A percentile compares a stretch with the other conserved stretches of the same genome.
phyloP scores from a whole-genome alignment of 2,888 invertebrate species.

The Lepidonotus clava region DNA sequence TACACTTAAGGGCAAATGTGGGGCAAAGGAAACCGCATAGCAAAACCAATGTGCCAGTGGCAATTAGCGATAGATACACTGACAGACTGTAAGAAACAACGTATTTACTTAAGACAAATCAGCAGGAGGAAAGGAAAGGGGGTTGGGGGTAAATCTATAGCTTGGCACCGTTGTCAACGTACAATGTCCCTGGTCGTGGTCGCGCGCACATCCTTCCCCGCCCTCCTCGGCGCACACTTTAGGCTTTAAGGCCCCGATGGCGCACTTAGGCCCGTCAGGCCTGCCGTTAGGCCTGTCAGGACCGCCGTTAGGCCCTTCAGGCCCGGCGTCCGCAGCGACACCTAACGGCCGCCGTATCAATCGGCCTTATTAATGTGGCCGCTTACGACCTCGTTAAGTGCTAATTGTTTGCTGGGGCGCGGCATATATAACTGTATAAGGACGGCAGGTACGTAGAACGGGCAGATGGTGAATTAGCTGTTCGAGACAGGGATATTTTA shows the following conservation, averaged over 20 bases:
- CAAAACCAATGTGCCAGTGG: too few species aligned
- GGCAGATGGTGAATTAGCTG: neutral
- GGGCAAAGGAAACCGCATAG: too few species aligned
- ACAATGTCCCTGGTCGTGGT: too few species aligned
- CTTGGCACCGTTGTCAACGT: too few species aligned
- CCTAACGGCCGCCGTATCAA: slow-evolving; percentile 1
- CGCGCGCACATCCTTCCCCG: neutral
- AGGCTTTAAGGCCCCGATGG: neutral
- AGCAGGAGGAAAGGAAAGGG: too few species aligned
- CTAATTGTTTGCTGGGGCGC: neutral
- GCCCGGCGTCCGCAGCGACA: neutral
- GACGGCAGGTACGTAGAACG: neutral
- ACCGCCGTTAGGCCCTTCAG: neutral
- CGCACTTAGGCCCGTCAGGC: neutral
- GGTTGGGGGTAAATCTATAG: too few species aligned
- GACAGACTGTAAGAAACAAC: too few species aligned
- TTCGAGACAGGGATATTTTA: neutral
- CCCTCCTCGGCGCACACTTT: neutral
- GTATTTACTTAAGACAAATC: too few species aligned
- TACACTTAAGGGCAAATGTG: too few species aligned
- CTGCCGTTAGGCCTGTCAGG: too few species aligned
- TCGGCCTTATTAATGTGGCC: slow-evolving; percentile 18
- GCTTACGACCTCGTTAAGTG: slow-evolving; percentile 26
- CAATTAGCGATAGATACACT: too few species aligned
- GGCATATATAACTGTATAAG: slow-evolving; percentile 37